A percentile compares a stretch with the other conserved stretches of the same genome.
These are phyloP conservation scores for Oryzias javanicus DNA, from an alignment of 2,113 vertebrate genomes.

Conservation along the genomic window DNA sequence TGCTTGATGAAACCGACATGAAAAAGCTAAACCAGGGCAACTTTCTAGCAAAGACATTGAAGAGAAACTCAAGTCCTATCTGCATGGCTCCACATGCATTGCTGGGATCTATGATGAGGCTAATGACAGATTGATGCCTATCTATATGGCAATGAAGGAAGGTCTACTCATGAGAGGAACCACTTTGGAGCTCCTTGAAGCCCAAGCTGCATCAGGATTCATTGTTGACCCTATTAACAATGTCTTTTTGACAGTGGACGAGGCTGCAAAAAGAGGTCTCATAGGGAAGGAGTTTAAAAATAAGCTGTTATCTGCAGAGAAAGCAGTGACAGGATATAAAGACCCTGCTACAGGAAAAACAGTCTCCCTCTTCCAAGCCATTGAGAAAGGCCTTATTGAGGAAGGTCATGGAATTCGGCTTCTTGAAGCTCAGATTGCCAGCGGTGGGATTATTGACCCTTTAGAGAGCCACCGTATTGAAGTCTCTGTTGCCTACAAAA, in stretches of 20 bases:
- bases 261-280: conserved; percentile 86
- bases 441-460: conserved; percentile 95
- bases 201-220: conserved; percentile 95
- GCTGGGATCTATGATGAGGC: conserved; percentile 96
- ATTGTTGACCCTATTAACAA: conserved; percentile 97
- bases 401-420: conserved; percentile 94
- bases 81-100: conserved; percentile 91
- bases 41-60: conserved; percentile 86
- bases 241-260: conserved; percentile 87
- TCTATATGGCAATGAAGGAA: conserved; percentile 96
- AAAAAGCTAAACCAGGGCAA: conserved; percentile 75
- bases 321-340: conserved; percentile 92
- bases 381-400: conserved; percentile 95
- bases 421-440: conserved; percentile 97
- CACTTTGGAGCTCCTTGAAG: conserved; percentile 93
- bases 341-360: conserved; percentile 91
- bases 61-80: conserved; percentile 86
- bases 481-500: conserved; percentile 86
- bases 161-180: conserved; percentile 92
- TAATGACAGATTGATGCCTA: conserved; percentile 86
- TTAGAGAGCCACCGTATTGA: conserved; percentile 92
- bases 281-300: conserved; percentile 94
- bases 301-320: conserved; percentile 94
- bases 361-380: conserved; percentile 96
- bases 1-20: conserved; percentile 81